phyloP scores from a whole-genome alignment of 2,797 vertebrate species.

The Xiphorhynchus erythropygius region DNA sequence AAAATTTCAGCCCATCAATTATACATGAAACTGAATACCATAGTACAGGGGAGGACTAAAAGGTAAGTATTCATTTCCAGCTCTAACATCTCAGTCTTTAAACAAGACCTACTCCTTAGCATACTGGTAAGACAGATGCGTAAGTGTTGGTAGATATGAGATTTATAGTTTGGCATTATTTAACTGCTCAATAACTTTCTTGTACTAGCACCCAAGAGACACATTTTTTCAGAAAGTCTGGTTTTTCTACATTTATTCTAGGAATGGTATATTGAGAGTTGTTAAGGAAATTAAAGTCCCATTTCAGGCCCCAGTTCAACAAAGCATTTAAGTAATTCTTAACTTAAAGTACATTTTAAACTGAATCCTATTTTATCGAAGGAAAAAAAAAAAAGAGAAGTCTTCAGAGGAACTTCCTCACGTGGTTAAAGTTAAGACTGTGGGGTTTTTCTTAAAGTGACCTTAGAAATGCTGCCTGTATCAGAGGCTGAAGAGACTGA shows the following conservation, averaged over 20 bases:
- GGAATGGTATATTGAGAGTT: constrained; percentile 17
- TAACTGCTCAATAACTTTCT: constrained; percentile 48
- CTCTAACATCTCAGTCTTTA: constrained; percentile 40
- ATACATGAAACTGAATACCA: constrained; percentile 62
- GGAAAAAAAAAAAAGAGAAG: background rate
- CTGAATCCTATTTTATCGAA: background rate
- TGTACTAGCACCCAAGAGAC: constrained; percentile 4
- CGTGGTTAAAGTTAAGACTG: background rate
- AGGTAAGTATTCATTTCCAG: constrained; percentile 16
- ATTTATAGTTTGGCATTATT: constrained; percentile 50
- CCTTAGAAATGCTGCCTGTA: background rate
- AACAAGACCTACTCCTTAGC: constrained; percentile 14
- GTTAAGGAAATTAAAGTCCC: constrained; percentile 62
- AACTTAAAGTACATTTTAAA: constrained; percentile 26
- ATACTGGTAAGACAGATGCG: constrained; percentile 11
- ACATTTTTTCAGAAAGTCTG: constrained; percentile 44
- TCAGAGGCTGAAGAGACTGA: background rate
- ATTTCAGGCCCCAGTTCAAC: constrained; percentile 46
- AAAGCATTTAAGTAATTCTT: constrained; percentile 50
- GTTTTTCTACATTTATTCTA: constrained; percentile 37
- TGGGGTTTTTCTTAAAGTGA: background rate
- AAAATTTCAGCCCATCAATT: constrained; percentile 66
- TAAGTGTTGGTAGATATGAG: constrained; percentile 34
- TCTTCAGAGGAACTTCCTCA: background rate
- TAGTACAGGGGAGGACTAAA: background rate